These are phyloP conservation scores for Halcyon leucocephala DNA, from an alignment of 2,797 vertebrate species.

Conservation along the genomic window DNA sequence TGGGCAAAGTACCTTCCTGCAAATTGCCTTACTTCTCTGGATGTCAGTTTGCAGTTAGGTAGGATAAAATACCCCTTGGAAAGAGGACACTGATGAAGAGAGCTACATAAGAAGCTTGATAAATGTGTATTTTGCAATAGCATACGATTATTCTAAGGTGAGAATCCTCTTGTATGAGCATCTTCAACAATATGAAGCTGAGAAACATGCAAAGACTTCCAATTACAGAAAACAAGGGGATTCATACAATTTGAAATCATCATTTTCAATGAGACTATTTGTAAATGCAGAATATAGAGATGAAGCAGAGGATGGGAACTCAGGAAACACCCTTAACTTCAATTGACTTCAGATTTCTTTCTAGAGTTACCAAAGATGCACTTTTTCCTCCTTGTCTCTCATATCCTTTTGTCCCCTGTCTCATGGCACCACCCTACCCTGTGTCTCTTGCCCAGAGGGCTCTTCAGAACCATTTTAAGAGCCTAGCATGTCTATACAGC, in stretches of 20 bases:
- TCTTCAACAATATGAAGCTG: background rate
- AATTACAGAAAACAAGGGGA: background rate
- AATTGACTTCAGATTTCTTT: background rate
- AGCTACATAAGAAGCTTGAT: background rate
- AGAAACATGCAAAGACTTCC: background rate
- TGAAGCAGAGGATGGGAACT: background rate
- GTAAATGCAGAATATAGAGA: background rate
- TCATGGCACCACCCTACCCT: background rate
- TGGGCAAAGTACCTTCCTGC: background rate
- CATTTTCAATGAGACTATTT: background rate
- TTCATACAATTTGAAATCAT: background rate
- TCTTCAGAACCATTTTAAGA: background rate
- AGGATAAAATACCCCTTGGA: background rate
- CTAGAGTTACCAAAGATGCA: background rate
- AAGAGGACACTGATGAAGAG: background rate
- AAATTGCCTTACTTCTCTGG: background rate
- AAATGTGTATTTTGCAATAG: background rate
- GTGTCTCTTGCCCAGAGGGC: background rate
- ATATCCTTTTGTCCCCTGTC: background rate
- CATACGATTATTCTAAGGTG: background rate
- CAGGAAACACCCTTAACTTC: background rate
- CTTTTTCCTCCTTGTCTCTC: background rate
- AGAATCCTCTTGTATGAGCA: background rate
- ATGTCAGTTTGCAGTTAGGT: background rate
- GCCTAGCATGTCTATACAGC: background rate